Evolutionary conservation across 2,888 invertebrate species (phyloP).

Genomic region (Conomelus anceps): DNA sequence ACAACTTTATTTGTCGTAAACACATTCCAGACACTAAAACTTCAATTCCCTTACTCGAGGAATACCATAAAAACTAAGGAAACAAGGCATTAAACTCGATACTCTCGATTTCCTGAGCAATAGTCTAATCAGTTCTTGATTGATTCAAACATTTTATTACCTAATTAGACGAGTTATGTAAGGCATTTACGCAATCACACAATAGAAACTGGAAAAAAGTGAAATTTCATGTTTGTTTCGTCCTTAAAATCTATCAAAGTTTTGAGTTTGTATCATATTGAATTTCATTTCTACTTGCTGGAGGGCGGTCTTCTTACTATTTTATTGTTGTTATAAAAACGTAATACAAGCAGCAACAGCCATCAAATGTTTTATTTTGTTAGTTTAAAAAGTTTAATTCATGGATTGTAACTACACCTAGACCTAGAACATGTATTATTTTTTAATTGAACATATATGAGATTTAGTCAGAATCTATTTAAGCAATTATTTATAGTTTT

Average conservation of each 20-base stretch:
- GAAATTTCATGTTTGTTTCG: not conserved
- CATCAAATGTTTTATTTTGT: not conserved
- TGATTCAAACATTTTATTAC: not conserved
- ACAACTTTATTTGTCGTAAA: not conserved
- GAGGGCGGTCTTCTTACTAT: not conserved
- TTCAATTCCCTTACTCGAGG: not conserved
- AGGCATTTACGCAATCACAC: not conserved
- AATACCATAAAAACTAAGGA: not conserved
- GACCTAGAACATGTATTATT: no score
- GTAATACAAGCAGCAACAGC: not conserved
- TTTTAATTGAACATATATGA: no score
- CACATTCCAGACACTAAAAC: no score
- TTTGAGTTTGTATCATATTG: not conserved
- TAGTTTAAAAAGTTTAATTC: no score
- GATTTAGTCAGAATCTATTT: no score
- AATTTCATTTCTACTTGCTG: not conserved
- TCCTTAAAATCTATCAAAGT: not conserved
- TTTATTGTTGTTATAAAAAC: not conserved
- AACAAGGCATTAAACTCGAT: not conserved
- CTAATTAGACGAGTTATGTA: not conserved
- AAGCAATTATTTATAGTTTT: no score
- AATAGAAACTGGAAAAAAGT: not conserved
- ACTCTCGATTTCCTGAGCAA: not conserved
- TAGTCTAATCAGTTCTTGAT: not conserved
- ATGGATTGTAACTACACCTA: no score